Base-by-base conservation (phyloP, 2,888 invertebrate species). In the Drosophila siamana region DNA sequence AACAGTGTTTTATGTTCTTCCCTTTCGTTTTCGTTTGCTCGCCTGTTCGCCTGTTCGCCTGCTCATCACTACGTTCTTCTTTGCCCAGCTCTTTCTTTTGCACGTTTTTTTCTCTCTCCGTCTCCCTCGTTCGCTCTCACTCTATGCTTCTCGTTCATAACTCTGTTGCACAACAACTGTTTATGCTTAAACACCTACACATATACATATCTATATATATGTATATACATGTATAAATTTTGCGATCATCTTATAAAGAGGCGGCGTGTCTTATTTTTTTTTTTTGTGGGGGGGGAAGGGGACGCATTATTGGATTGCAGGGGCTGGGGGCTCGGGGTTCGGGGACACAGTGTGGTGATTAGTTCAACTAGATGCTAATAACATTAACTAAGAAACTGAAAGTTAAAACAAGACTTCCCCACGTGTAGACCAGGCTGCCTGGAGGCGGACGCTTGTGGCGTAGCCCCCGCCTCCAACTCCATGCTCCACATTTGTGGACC, bases 311-410 rank as follows among this genome's bases (percentile, higher is more conserved):
- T n/a, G n/a, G n/a, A n/a, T n/a, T n/a, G n/a, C n/a, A n/a, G n/a
- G n/a, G n/a, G n/a, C n/a, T n/a, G n/a, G n/a, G n/a, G n/a, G n/a
- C n/a, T n/a, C n/a, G 30, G 33, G 61, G 46, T 28, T 51, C 43
- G 43, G 50, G 57, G 9, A 2, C 40, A 41, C 52, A 52, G 52
- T 54, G 28, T 54, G 41, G 28, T 51, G 30, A 54, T 69, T 60
- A 67, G 56, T 54, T 73, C 54, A 73, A 66, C 77, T 73, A 73
- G 33, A 16, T 28, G 52, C 76, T 70, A 76, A 62, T 73, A 74
- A 74, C 66, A 76, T 76, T 76, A 77, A 77, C 76, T 77, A 76
- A 65, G 73, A 74, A 74, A 75, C 67, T 75, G 51, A 48, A 67
- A 33, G n/a, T 33, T n/a, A 33, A 67, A 74, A 66, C 50, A 67